Evolutionary conservation across 2,113 vertebrate genomes (phyloP).

Genomic region (Epinephelus lanceolatus): DNA sequence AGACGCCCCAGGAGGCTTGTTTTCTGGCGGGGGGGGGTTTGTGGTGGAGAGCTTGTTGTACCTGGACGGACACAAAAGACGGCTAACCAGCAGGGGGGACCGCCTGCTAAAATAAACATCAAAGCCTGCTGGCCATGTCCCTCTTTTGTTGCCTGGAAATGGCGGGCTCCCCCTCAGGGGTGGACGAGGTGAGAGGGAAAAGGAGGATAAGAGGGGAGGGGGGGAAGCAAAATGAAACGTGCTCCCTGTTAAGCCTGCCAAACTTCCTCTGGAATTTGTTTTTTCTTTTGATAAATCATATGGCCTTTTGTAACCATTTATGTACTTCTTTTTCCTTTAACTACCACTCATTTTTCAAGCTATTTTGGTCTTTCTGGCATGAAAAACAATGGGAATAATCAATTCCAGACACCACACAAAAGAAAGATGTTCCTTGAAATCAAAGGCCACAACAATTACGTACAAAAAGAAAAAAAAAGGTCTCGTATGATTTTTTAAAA

Average conservation of each 20-base stretch:
- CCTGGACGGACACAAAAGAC: constrained; percentile 87
- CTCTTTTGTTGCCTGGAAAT: constrained; percentile 89
- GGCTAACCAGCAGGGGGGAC: constrained; percentile 79
- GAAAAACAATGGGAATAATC: background rate
- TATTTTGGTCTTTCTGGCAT: constrained; percentile 11
- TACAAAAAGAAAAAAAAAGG: too few relatives aligned
- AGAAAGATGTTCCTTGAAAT: too few relatives aligned
- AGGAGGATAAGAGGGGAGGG: constrained; percentile 20
- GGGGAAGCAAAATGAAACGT: constrained; percentile 80
- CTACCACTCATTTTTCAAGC: background rate
- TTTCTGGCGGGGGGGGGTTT: constrained; percentile 61
- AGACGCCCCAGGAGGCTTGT: constrained; percentile 64
- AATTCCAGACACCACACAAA: background rate
- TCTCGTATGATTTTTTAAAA: too few relatives aligned
- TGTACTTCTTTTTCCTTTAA: background rate
- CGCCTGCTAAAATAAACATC: constrained; percentile 87
- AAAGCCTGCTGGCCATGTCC: constrained; percentile 84
- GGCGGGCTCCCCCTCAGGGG: constrained; percentile 85
- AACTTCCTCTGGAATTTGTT: constrained; percentile 86
- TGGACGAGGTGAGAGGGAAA: constrained; percentile 57
- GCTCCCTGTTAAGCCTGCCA: constrained; percentile 80
- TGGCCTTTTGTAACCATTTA: constrained; percentile 74
- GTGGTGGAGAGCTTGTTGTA: constrained; percentile 78
- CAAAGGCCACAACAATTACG: too few relatives aligned
- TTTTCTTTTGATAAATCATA: constrained; percentile 86